Conservation (phyloP, 2,113 vertebrate species). For the Oreotragus oreotragus region DNA sequence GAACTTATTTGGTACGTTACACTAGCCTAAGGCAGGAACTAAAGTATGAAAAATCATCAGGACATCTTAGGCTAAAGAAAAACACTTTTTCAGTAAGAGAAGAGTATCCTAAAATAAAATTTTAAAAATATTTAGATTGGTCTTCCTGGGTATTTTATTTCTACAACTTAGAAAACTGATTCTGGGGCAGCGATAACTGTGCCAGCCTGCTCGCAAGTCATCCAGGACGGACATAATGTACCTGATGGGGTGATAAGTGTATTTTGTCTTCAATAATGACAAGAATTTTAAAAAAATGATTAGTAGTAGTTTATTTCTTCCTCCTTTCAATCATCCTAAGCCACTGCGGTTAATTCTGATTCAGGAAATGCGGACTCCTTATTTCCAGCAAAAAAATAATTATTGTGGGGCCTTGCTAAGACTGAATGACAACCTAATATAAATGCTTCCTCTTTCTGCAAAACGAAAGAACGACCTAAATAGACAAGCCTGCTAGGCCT, state of each 20-base stretch:
- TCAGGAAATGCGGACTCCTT: slow-evolving; percentile 33
- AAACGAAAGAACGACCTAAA: slow-evolving; percentile 43
- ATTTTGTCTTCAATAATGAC: background rate
- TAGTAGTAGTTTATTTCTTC: background rate
- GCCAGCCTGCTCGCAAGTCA: background rate
- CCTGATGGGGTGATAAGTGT: background rate
- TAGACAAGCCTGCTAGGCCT: slow-evolving; percentile 27
- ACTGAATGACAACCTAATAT: background rate
- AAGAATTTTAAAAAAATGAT: background rate
- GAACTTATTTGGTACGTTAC: slow-evolving; percentile 12
- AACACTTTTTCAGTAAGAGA: slow-evolving; percentile 3
- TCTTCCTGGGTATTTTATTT: slow-evolving; percentile 25
- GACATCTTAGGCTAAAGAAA: slow-evolving; percentile 2
- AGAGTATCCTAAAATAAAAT: background rate
- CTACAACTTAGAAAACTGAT: slow-evolving; percentile 22
- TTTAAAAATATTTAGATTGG: background rate
- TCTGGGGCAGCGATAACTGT: background rate
- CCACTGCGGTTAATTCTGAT: slow-evolving; percentile 35
- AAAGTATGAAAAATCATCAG: slow-evolving; percentile 29
- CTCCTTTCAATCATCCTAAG: slow-evolving; percentile 43
- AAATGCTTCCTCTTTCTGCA: slow-evolving; percentile 6
- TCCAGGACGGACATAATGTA: background rate
- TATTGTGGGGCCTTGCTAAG: slow-evolving; percentile 1
- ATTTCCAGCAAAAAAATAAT: slow-evolving; percentile 44
- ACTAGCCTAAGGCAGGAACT: background rate